These are phyloP conservation scores for Macquaria australasica DNA, from an alignment of 2,113 vertebrate genomes.

Conservation along the genomic window DNA sequence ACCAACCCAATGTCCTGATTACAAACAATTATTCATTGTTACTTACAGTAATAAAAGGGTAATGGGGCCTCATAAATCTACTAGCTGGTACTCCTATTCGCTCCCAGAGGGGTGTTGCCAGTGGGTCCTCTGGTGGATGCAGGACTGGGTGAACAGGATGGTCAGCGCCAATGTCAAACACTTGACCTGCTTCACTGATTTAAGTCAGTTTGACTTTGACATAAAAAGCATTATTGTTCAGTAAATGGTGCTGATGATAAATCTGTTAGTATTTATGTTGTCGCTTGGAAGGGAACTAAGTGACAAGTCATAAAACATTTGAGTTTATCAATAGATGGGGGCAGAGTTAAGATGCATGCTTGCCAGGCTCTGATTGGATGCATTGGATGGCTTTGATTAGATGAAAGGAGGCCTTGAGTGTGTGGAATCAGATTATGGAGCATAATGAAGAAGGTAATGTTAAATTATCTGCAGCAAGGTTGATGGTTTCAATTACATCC, in stretches of 20 bases:
- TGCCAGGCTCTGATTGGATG: slow-evolving; percentile 23
- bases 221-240: slow-evolving; percentile 37
- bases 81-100: slow-evolving; percentile 30
- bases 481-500: slow-evolving; percentile 53
- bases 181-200: slow-evolving; percentile 44
- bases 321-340: slow-evolving; percentile 18
- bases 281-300: neutral
- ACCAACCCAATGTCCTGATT: slow-evolving; percentile 81
- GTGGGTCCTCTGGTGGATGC: slow-evolving; percentile 8
- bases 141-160: slow-evolving; percentile 24
- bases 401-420: slow-evolving; percentile 31
- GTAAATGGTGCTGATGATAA: slow-evolving; percentile 18
- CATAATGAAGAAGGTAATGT: slow-evolving; percentile 54
- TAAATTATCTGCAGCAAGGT: slow-evolving; percentile 41
- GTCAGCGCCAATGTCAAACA: slow-evolving; percentile 51
- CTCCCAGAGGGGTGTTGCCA: slow-evolving; percentile 44
- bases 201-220: neutral
- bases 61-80: slow-evolving; percentile 83
- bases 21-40: slow-evolving; percentile 86
- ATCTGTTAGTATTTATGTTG: neutral
- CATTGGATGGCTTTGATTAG: slow-evolving; percentile 39
- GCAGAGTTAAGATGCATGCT: neutral
- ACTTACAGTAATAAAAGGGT: slow-evolving; percentile 84
- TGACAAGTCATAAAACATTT: slow-evolving; percentile 17
- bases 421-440: slow-evolving; percentile 50